phyloP scores from a whole-genome alignment of 2,113 vertebrate genomes.

The Oncorhynchus nerka region DNA sequence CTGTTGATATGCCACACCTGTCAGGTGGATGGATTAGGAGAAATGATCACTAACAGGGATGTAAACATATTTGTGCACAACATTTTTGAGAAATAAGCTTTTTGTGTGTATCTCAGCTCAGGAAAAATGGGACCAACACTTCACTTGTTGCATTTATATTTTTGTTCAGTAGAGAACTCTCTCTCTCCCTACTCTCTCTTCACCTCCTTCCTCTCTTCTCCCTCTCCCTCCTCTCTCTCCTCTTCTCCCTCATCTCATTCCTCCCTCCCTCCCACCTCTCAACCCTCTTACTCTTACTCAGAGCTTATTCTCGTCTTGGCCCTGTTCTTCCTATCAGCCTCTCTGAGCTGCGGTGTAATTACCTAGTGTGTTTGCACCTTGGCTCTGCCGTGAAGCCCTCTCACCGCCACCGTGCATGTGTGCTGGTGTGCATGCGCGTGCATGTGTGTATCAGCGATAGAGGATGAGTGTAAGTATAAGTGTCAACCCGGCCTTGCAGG shows the following conservation, averaged over 20 bases:
- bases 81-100: too few species aligned
- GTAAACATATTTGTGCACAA: too few species aligned
- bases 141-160: too few species aligned
- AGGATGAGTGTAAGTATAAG: neutral
- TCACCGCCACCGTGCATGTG: conserved; percentile 8
- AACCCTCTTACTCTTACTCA: neutral
- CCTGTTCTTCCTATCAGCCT: conserved; percentile 5
- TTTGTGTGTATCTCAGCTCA: too few species aligned
- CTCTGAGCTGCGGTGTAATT: conserved; percentile 51
- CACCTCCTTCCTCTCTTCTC: neutral
- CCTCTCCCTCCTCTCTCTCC: neutral
- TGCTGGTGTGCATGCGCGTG: too few species aligned
- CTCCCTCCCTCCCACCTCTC: neutral
- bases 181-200: too few species aligned
- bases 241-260: neutral
- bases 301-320: conserved; percentile 40
- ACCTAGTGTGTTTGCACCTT: conserved; percentile 65
- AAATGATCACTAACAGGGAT: too few species aligned
- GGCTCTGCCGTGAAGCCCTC: conserved; percentile 61
- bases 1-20: too few species aligned
- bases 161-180: neutral
- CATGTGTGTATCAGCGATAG: neutral
- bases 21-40: too few species aligned
- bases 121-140: too few species aligned
- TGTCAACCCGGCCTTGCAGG: conserved; percentile 31